Conservation (phyloP, 1,140 invertebrate genomes). For the Colletes latitarsis region DNA sequence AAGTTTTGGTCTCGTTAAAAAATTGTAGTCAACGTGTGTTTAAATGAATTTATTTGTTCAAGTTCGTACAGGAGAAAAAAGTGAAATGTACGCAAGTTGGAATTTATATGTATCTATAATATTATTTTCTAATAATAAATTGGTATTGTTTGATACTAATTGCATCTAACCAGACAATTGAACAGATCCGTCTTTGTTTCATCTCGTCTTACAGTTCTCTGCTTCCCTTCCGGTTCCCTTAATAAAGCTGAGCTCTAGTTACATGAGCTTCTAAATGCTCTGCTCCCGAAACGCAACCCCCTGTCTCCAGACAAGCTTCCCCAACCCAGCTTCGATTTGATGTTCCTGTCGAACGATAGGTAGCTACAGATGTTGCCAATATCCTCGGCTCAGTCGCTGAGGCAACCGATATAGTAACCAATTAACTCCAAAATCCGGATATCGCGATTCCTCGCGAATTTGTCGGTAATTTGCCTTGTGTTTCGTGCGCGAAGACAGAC, state of each 20-base stretch:
- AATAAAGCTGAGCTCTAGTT: slow-evolving; percentile 49
- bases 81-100: no score
- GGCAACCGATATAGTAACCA: slow-evolving; percentile 49
- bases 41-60: no score
- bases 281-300: slow-evolving; percentile 17
- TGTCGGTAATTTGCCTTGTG: not conserved
- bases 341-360: slow-evolving; percentile 57
- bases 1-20: no score
- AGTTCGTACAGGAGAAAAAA: no score
- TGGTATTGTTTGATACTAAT: not conserved
- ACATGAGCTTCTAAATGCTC: slow-evolving; percentile 56
- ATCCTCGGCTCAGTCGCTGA: slow-evolving; percentile 52
- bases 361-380: slow-evolving; percentile 65
- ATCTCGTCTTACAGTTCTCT: not conserved
- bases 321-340: slow-evolving; percentile 33
- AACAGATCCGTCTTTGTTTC: not conserved
- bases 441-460: not conserved
- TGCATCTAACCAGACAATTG: slow-evolving; percentile 1
- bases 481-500: not conserved
- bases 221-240: not conserved
- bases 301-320: slow-evolving; percentile 16
- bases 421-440: slow-evolving; percentile 30
- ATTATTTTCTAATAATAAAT: not conserved
- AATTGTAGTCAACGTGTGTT: no score
- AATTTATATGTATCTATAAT: no score